A percentile compares a stretch with the other conserved stretches of the same genome.
Evolutionary conservation across 2,113 vertebrate genomes (phyloP).

Genomic region (Vicugna pacos): DNA sequence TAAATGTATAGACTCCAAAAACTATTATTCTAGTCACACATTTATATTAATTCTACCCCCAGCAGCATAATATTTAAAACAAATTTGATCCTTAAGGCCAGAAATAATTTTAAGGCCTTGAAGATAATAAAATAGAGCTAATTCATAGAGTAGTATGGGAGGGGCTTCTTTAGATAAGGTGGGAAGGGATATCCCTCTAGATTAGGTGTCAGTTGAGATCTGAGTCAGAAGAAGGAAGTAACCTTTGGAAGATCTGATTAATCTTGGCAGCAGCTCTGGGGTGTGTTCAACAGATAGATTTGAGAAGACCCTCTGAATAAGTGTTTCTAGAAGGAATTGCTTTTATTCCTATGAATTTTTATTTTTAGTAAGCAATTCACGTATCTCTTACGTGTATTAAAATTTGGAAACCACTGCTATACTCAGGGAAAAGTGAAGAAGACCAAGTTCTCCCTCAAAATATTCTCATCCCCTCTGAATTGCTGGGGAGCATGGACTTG

Average conservation of each 20-base stretch:
- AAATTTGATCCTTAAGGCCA: neutral
- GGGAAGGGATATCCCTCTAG: too few species aligned
- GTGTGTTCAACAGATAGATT: neutral
- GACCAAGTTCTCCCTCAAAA: neutral
- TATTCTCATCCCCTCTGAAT: neutral
- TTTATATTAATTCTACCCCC: neutral
- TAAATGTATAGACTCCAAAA: neutral
- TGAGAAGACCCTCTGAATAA: neutral
- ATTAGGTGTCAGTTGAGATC: neutral
- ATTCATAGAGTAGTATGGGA: neutral
- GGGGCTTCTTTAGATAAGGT: neutral
- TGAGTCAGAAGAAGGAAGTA: neutral
- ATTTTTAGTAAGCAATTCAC: neutral
- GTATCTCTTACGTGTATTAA: neutral
- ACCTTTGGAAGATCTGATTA: neutral
- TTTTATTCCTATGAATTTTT: neutral
- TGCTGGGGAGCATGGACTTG: neutral
- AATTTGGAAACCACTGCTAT: neutral
- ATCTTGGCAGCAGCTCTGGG: neutral
- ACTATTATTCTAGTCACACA: neutral
- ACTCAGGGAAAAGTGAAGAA: neutral
- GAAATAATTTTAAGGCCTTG: neutral
- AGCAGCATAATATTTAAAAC: neutral
- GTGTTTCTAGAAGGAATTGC: neutral
- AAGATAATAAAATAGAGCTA: neutral